phyloP scores from a whole-genome alignment of 2,797 vertebrate species.

The Acrossocheilus fasciatus region DNA sequence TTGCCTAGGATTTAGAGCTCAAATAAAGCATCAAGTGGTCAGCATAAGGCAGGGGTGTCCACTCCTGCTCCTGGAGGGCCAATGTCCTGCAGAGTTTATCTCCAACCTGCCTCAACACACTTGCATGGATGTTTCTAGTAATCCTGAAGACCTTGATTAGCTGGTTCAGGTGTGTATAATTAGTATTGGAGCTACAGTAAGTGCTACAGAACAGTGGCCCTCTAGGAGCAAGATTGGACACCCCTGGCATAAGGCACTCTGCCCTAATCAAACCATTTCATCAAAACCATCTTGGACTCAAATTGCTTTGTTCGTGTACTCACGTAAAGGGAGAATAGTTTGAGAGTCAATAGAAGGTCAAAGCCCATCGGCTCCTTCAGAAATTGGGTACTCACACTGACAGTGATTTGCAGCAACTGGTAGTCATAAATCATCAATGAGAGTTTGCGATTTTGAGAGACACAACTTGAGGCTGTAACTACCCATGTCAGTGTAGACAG shows the following conservation, averaged over 20 bases:
- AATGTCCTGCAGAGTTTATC: not conserved
- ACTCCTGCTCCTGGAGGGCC: not conserved
- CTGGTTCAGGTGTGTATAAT: conserved; percentile 11
- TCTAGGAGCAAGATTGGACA: not conserved
- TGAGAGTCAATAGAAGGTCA: conserved; percentile 14
- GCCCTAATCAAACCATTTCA: conserved; percentile 63
- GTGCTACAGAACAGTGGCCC: not conserved
- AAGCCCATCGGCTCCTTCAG: not conserved
- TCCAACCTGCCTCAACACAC: not conserved
- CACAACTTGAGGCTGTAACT: conserved; percentile 7
- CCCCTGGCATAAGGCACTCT: conserved; percentile 72
- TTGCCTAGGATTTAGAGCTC: conserved; percentile 42
- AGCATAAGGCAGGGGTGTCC: conserved; percentile 62
- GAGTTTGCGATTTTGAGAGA: not conserved
- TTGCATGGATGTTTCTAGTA: not conserved
- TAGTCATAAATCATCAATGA: not conserved
- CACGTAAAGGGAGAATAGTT: conserved; percentile 58
- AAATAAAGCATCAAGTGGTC: conserved; percentile 59
- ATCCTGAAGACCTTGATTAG: not conserved
- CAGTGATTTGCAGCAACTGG: not conserved
- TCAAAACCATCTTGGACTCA: conserved; percentile 50
- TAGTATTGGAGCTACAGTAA: not conserved
- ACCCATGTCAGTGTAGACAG: conserved; percentile 10
- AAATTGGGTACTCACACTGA: conserved; percentile 31
- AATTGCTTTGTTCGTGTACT: conserved; percentile 65